Base-by-base conservation (phyloP, 2,113 vertebrate genomes). In the Gobius niger region DNA sequence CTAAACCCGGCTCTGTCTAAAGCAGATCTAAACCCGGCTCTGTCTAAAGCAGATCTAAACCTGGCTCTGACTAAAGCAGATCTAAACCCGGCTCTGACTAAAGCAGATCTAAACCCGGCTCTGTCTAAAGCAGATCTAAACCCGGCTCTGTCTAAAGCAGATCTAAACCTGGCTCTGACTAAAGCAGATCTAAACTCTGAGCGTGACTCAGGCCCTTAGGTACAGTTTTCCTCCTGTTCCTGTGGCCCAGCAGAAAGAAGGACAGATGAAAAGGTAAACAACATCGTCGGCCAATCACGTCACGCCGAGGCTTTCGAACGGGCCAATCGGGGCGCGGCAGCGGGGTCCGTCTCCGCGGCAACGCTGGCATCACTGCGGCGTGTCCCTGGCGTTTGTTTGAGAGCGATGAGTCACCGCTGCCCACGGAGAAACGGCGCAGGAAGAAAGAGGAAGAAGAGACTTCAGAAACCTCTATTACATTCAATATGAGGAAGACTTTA, bases 291-390 rank as follows among this genome's bases (percentile, higher is more conserved):
- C 87, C 88, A 89, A 88, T 90, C 74, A 14, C 68, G 4, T 73
- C 59, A 19, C 18, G 0, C 34, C 1, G 60, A 44, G 52, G 47
- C 44, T 7, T 14, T 49, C 57, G 66, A 54, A 54, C 4, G 19
- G 0, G 50, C 87, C 88, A 89, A 87, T 89, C 74, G 12, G 68
- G 4, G 75, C 59, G 34, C 16, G 0, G 57, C 1, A 19, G 63
- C 44, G 52, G 42, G 47, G 54, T 7, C 49, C 53, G 69, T 90
- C 77, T 80, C 90, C 71, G 82, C 87, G 89, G 82, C 83, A 85
- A 91, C 91, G 63, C 81, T 91, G 89, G 89, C 91, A 87, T 91
- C 91, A 90, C 72, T 24, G 72, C 70, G 83, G 77, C 77, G 77
- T 87, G 65, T 83, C 78, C 78, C 81, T 69, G 42, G 13, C 70